Evolutionary conservation across 2,113 vertebrate genomes (phyloP).

Genomic region (Gnathonemus echidnorhynchus): DNA sequence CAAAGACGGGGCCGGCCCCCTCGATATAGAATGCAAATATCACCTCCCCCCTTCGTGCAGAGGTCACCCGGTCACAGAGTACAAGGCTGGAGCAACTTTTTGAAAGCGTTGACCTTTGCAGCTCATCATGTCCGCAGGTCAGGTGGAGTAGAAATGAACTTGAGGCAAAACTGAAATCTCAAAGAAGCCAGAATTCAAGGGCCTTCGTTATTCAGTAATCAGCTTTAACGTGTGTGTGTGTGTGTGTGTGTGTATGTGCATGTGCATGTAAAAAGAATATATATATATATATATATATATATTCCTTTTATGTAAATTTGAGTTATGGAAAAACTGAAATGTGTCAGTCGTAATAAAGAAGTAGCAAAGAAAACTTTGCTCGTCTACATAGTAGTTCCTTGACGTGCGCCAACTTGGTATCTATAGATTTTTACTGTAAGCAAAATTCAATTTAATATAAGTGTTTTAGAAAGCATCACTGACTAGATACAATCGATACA

Average conservation of each 20-base stretch:
- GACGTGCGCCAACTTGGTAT: background rate
- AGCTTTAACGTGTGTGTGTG: background rate
- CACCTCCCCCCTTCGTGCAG: background rate
- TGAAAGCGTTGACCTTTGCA: constrained; percentile 10
- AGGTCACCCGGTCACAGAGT: constrained; percentile 2
- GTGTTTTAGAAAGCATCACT: background rate
- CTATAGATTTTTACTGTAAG: background rate
- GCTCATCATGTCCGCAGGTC: background rate
- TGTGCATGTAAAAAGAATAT: background rate
- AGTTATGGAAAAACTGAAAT: background rate
- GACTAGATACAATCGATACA: background rate
- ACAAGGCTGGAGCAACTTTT: background rate
- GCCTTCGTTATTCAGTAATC: background rate
- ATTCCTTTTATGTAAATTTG: background rate
- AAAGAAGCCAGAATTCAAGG: background rate
- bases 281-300: background rate
- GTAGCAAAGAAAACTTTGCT: background rate
- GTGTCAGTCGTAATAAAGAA: background rate
- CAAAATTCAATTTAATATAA: background rate
- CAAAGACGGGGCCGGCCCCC: background rate
- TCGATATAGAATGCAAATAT: constrained; percentile 18
- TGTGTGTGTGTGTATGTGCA: background rate
- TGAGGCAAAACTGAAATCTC: constrained; percentile 6
- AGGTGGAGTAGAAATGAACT: background rate
- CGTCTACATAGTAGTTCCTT: background rate